phyloP scores from a whole-genome alignment of 2,797 vertebrate species.

The Ambastaia sidthimunki region DNA sequence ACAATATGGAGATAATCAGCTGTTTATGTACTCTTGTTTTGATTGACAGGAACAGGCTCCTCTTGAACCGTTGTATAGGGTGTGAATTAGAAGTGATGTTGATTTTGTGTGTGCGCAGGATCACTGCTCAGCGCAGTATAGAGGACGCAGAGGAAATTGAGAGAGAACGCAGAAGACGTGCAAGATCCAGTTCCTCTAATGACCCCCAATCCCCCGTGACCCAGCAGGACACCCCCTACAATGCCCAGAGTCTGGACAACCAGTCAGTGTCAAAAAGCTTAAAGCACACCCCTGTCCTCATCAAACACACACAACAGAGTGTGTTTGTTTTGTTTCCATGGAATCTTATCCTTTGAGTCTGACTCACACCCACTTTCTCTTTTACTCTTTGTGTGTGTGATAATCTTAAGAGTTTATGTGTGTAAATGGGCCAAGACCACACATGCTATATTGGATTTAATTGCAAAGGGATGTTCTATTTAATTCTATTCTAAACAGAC shows the following conservation, averaged over 20 bases:
- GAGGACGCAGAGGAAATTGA: constrained; percentile 88
- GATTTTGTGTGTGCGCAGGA: constrained; percentile 67
- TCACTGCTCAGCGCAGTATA: constrained; percentile 84
- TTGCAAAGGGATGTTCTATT: background rate
- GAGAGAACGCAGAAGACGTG: constrained; percentile 71
- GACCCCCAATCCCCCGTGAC: constrained; percentile 16
- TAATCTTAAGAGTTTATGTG: constrained; percentile 7
- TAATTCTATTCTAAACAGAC: background rate
- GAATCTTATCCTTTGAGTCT: constrained; percentile 41
- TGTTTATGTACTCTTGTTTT: background rate
- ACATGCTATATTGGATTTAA: constrained; percentile 14
- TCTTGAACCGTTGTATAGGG: background rate
- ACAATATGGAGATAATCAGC: too few species aligned
- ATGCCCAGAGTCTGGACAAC: constrained; percentile 25
- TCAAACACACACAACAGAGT: background rate
- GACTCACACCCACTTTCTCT: constrained; percentile 54
- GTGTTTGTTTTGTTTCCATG: constrained; percentile 62
- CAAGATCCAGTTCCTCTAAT: constrained; percentile 69
- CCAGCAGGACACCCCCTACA: constrained; percentile 8
- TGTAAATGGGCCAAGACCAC: constrained; percentile 17
- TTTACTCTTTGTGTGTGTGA: background rate
- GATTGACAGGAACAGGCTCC: background rate
- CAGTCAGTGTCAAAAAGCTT: constrained; percentile 32
- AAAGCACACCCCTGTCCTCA: background rate
- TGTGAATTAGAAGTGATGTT: background rate